Evolutionary conservation across 2,113 vertebrate species (phyloP).

Genomic region (Fukomys damarensis): DNA sequence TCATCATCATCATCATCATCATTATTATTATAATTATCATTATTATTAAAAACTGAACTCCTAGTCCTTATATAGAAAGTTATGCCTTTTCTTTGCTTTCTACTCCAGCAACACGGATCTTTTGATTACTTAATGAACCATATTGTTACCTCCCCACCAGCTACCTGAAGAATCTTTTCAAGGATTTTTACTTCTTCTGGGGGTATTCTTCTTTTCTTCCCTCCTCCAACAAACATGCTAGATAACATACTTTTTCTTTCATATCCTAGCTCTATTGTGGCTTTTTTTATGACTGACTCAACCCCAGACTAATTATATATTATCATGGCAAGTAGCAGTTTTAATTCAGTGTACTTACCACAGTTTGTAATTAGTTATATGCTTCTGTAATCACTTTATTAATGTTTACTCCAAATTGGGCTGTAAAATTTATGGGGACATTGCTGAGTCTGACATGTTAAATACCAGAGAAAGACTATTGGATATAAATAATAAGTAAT

Average conservation of each 20-base stretch:
- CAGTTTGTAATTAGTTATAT: slow-evolving; percentile 16
- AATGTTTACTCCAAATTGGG: background rate
- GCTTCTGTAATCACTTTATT: slow-evolving; percentile 28
- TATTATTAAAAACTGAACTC: background rate
- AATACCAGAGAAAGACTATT: background rate
- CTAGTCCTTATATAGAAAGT: background rate
- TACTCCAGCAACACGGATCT: background rate
- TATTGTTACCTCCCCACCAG: background rate
- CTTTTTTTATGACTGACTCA: background rate
- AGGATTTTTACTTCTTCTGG: background rate
- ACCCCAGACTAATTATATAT: background rate
- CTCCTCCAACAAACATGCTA: background rate
- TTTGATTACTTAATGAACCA: background rate
- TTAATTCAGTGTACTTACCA: background rate
- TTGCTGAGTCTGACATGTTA: background rate
- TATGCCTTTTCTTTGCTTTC: background rate
- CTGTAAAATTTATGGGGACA: background rate
- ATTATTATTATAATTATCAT: too few species aligned
- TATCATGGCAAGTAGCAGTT: background rate
- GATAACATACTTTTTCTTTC: background rate
- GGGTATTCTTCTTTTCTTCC: background rate
- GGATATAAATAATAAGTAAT: background rate
- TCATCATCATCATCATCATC: too few species aligned
- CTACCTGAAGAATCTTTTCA: background rate
- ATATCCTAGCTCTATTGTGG: background rate